Base-by-base conservation (phyloP, 2,113 vertebrate genomes). In the Carassius carassius region DNA sequence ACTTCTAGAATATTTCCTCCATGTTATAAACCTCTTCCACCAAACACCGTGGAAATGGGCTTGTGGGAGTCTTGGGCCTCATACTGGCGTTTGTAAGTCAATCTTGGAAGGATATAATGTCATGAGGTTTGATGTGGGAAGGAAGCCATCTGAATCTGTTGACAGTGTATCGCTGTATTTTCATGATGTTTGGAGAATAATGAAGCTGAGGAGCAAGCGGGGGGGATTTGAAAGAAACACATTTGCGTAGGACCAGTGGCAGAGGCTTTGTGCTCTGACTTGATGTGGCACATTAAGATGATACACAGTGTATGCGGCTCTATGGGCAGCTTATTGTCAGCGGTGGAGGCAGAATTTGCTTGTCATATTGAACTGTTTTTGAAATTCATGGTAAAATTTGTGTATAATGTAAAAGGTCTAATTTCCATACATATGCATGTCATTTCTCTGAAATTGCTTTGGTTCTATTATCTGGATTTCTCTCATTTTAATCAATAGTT, bases 251-350 rank as follows among this genome's bases (percentile, higher is more conserved):
- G 60, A 80, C 60, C 23, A 23, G 37, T 49, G 16, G 60, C 16
- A 3, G 41, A 35, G 76, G 76, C 56, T 78, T 78, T 78, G 76
- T 78, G 54, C 56, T 78, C 12, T 78, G 54, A 23, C 56, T 58
- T 78, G 76, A 78, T 78, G 19, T 78, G 54, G 56, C 56, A 62
- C 76, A 78, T 78, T 78, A 78, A 78, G 76, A 78, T 54, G 49
- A 25, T 47, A 76, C 3, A 4, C 74, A 54, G 25, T 51, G 7
- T 54, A 54, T 32, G 25, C 4, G 25, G 51, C 19, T 78, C 76
- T 37, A 78, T 60, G 56, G 51, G 76, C 12, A 60, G n/a, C 19
- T 37, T 41, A 60, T 78, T 62, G 56, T 78, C 56, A 14, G 76
- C 2, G 4, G 74, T 1, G 16, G 49, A 76, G 14, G 73, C 6